phyloP scores from a whole-genome alignment of 2,888 invertebrate genomes.

The Drosophila seclusa region DNA sequence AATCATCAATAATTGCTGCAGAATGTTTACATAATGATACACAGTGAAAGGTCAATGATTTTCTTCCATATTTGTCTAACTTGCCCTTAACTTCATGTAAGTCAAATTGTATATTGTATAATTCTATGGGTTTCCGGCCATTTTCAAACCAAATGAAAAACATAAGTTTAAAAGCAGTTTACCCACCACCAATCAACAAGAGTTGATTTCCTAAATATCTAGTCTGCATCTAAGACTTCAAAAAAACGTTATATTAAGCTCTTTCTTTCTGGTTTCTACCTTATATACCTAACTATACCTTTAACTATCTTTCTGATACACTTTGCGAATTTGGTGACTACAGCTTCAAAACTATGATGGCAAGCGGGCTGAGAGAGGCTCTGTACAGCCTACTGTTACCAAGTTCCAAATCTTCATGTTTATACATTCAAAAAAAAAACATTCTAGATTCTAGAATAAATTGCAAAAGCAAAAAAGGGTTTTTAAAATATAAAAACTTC shows the following conservation, averaged over 20 bases:
- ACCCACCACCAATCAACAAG: not conserved
- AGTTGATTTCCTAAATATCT: not conserved
- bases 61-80: not conserved
- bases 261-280: too few relatives aligned
- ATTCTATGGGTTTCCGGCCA: not conserved
- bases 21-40: not conserved
- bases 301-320: too few relatives aligned
- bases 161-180: not conserved
- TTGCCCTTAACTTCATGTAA: not conserved
- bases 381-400: not conserved
- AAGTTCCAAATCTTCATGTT: not conserved
- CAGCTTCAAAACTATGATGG: too few relatives aligned
- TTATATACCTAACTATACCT: too few relatives aligned
- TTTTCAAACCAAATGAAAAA: not conserved
- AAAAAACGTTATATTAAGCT: too few relatives aligned
- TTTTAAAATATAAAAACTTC: not conserved
- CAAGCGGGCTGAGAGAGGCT: too few relatives aligned
- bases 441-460: not conserved
- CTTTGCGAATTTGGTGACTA: too few relatives aligned
- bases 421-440: not conserved
- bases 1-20: not conserved
- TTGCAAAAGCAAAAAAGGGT: not conserved
- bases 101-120: not conserved
- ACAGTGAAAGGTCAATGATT: not conserved
- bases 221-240: too few relatives aligned